Conservation (phyloP, 2,113 vertebrate genomes). For the Eudyptes chrysolophus region DNA sequence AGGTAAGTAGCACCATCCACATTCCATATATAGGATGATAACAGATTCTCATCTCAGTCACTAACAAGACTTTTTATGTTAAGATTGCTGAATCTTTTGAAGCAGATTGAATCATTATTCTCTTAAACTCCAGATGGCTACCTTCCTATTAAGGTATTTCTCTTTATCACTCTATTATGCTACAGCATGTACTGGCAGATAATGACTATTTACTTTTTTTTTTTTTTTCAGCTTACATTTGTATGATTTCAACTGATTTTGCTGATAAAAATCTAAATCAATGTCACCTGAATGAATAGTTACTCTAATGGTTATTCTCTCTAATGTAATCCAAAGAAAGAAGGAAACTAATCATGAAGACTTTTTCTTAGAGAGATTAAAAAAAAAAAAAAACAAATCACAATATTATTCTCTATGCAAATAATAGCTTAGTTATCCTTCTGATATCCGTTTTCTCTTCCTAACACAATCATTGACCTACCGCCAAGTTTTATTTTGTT, state of each 20-base stretch:
- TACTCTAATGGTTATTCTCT: not conserved
- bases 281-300: not conserved
- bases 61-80: slow-evolving; percentile 30
- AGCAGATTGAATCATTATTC: slow-evolving; percentile 40
- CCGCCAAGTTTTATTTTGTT: not conserved
- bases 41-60: not conserved
- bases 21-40: not conserved
- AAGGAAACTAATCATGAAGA: not conserved
- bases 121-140: slow-evolving; percentile 51
- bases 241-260: not conserved
- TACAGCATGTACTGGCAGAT: not conserved
- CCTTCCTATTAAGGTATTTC: slow-evolving; percentile 37
- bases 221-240: not conserved
- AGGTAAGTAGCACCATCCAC: not conserved
- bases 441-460: not conserved
- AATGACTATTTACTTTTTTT: slow-evolving; percentile 30
- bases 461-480: not conserved
- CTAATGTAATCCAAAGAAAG: not conserved
- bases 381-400: not conserved
- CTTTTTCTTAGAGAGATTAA: not conserved
- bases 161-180: slow-evolving; percentile 36
- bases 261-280: not conserved
- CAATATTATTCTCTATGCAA: not conserved
- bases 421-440: not conserved
- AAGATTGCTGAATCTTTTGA: slow-evolving; percentile 11